Percentiles rank a stretch among this genome's conserved stretches.
Conservation (phyloP, 2,113 vertebrate species). For the Chaetodon trifascialis region DNA sequence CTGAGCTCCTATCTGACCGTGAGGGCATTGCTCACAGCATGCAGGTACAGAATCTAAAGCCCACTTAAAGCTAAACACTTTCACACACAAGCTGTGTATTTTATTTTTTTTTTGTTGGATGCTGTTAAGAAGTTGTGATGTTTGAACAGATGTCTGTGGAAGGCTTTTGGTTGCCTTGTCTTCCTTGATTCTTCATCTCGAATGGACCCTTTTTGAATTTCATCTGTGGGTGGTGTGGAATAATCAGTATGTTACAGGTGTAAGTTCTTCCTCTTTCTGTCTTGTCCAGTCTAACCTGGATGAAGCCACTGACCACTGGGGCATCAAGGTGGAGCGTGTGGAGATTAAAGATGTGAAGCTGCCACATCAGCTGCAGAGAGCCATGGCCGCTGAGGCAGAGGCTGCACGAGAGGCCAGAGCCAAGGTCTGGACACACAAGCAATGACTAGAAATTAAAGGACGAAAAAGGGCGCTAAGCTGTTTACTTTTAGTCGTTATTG, state of each 20-base stretch:
- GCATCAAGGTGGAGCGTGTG: slow-evolving; percentile 89
- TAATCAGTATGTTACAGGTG: not conserved
- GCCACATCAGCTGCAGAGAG: slow-evolving; percentile 89
- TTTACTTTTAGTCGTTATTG: not conserved
- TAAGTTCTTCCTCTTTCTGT: not conserved
- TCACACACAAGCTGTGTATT: too few relatives aligned
- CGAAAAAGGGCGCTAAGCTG: too few relatives aligned
- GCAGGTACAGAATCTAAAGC: slow-evolving; percentile 81
- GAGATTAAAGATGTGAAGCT: slow-evolving; percentile 93
- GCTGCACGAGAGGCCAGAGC: slow-evolving; percentile 89
- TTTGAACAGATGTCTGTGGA: too few relatives aligned
- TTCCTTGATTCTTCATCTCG: too few relatives aligned
- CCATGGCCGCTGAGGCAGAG: slow-evolving; percentile 92
- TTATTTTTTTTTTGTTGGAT: too few relatives aligned
- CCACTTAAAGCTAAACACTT: too few relatives aligned
- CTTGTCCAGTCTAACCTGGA: slow-evolving; percentile 81
- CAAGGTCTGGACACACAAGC: slow-evolving; percentile 80
- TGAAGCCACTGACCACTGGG: slow-evolving; percentile 89
- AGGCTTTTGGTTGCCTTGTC: too few relatives aligned
- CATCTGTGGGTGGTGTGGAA: too few relatives aligned
- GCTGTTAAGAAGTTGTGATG: too few relatives aligned
- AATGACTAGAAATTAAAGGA: too few relatives aligned
- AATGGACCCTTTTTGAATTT: too few relatives aligned
- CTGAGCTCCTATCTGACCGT: slow-evolving; percentile 88
- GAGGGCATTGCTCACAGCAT: slow-evolving; percentile 90